phyloP scores from a whole-genome alignment of 2,797 vertebrate species.

The Falco naumanni region DNA sequence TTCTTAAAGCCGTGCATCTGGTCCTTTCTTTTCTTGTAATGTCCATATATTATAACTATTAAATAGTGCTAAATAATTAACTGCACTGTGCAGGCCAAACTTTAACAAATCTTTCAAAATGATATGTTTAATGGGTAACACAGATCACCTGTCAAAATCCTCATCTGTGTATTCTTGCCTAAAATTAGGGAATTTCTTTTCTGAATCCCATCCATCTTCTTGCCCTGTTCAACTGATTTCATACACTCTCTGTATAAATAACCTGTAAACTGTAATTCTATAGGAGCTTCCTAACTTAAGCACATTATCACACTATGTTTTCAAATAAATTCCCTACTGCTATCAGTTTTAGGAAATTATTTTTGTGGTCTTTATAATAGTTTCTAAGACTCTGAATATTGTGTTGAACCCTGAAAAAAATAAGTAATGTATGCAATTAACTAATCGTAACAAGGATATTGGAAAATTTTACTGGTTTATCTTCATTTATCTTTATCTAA shows the following conservation, averaged over 20 bases:
- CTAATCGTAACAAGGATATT: neutral
- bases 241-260: neutral
- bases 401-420: neutral
- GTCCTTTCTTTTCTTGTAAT: neutral
- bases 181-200: neutral
- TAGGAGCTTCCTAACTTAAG: neutral
- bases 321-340: neutral
- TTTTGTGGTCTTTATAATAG: neutral
- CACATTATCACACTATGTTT: neutral
- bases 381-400: neutral
- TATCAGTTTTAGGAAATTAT: neutral
- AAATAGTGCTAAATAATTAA: neutral
- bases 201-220: neutral
- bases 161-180: neutral
- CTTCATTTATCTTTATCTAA: too few species aligned
- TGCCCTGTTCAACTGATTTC: too few species aligned
- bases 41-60: rapidly evolving
- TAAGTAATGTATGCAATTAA: neutral
- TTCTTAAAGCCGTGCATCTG: neutral
- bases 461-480: neutral
- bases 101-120: neutral
- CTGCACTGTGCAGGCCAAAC: neutral
- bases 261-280: neutral
- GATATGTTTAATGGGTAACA: rapidly evolving
- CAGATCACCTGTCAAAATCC: neutral